Conservation (phyloP, 1,140 invertebrate species). For the Panonychus citri region DNA sequence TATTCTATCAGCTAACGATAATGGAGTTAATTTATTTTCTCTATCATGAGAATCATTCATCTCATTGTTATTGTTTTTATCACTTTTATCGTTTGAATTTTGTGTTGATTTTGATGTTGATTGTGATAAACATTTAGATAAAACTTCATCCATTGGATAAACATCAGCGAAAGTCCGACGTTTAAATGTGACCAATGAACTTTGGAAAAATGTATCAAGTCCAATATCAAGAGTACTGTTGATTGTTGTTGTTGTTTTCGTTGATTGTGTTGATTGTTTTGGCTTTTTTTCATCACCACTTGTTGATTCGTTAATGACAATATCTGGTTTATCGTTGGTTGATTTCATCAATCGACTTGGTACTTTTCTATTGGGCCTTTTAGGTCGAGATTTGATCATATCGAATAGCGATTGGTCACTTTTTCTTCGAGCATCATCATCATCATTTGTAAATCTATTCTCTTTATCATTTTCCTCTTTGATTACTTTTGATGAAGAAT, state of each 20-base stretch:
- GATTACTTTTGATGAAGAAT: too few relatives aligned
- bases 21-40: too few relatives aligned
- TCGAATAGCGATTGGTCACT: not conserved
- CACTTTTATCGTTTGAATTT: too few relatives aligned
- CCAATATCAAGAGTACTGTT: not conserved
- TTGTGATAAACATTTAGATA: too few relatives aligned
- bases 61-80: too few relatives aligned
- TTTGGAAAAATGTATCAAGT: not conserved
- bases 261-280: not conserved
- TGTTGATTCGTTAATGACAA: not conserved
- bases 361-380: not conserved
- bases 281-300: not conserved
- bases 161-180: not conserved
- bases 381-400: not conserved
- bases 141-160: not conserved
- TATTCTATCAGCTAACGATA: too few relatives aligned
- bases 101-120: too few relatives aligned
- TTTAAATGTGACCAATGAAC: not conserved
- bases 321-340: not conserved
- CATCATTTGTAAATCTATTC: too few relatives aligned
- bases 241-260: not conserved
- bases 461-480: too few relatives aligned
- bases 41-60: too few relatives aligned
- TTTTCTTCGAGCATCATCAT: too few relatives aligned
- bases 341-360: not conserved